phyloP scores from a whole-genome alignment of 2,113 vertebrate genomes.

The Barbus barbus region DNA sequence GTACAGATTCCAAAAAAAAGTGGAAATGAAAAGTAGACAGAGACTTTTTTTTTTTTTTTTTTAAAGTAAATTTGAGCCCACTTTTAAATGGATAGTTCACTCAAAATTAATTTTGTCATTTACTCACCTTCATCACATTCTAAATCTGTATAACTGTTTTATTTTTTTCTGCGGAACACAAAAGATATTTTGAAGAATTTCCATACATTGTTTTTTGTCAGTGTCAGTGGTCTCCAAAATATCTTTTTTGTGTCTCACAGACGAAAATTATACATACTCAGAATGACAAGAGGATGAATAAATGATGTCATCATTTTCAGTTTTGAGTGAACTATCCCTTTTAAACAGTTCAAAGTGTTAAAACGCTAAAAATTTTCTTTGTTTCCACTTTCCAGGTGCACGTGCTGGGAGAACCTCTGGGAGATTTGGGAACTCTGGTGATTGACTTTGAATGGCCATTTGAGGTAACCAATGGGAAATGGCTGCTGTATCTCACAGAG shows the following conservation, averaged over 20 bases:
- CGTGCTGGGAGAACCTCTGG: slow-evolving; percentile 76
- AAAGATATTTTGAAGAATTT: too few relatives aligned
- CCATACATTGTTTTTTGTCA: too few relatives aligned
- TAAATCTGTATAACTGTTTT: not conserved
- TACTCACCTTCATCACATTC: not conserved
- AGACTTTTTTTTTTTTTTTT: too few relatives aligned
- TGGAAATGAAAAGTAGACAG: not conserved
- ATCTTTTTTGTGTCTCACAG: not conserved
- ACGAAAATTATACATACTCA: too few relatives aligned
- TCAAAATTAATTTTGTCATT: too few relatives aligned
- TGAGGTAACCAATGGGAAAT: slow-evolving; percentile 89
- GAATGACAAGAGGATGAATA: not conserved
- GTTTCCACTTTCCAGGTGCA: slow-evolving; percentile 72
- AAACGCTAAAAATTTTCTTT: not conserved
- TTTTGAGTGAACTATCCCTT: too few relatives aligned
- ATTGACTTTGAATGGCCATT: slow-evolving; percentile 91
- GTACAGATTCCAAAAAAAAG: not conserved
- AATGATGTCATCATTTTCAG: not conserved
- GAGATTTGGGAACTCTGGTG: slow-evolving; percentile 79
- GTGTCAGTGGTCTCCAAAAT: too few relatives aligned
- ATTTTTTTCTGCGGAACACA: too few relatives aligned
- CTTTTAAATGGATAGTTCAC: too few relatives aligned
- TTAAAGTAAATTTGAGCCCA: too few relatives aligned
- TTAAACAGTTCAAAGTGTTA: not conserved
- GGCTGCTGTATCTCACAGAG: slow-evolving; percentile 92